These are phyloP conservation scores for Magallana nippona DNA, from an alignment of 2,888 invertebrate genomes.

Conservation along the genomic window DNA sequence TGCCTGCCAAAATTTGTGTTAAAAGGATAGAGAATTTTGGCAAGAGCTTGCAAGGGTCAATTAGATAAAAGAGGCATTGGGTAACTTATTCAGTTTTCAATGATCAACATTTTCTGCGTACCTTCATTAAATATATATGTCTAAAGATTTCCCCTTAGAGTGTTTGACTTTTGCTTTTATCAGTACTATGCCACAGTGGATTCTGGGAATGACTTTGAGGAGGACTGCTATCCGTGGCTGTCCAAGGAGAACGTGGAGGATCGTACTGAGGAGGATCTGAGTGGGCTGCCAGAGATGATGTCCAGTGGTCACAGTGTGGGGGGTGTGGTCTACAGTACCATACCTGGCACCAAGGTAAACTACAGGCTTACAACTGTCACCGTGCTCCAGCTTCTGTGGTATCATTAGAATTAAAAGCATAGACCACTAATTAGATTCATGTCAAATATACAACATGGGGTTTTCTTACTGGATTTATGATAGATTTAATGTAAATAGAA, in stretches of 20 bases:
- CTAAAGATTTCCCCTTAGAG: neutral
- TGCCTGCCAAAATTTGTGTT: too few species aligned
- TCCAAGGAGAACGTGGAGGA: constrained; percentile 81
- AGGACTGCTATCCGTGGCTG: constrained; percentile 95
- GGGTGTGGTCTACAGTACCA: constrained; percentile 95
- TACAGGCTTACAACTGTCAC: too few species aligned
- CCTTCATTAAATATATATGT: neutral
- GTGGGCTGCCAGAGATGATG: constrained; percentile 80
- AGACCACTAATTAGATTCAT: too few species aligned
- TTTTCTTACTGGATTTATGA: too few species aligned
- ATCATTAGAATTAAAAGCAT: too few species aligned
- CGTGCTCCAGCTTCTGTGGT: too few species aligned
- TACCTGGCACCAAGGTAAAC: constrained; percentile 83
- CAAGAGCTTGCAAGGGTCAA: too few species aligned
- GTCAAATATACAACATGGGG: too few species aligned
- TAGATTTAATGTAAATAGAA: too few species aligned
- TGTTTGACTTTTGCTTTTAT: constrained; percentile 30
- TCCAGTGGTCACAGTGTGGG: constrained; percentile 97
- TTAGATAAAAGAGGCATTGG: too few species aligned
- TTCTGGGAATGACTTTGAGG: constrained; percentile 83
- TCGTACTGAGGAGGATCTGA: constrained; percentile 68
- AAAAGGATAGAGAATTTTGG: too few species aligned
- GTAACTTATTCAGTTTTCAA: neutral
- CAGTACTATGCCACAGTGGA: constrained; percentile 96
- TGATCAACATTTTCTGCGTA: neutral